Evolutionary conservation across 1,140 invertebrate species (phyloP), one percentile per base, ranked within the genome.

Genomic region (Zaprionus camerounensis): DNA sequence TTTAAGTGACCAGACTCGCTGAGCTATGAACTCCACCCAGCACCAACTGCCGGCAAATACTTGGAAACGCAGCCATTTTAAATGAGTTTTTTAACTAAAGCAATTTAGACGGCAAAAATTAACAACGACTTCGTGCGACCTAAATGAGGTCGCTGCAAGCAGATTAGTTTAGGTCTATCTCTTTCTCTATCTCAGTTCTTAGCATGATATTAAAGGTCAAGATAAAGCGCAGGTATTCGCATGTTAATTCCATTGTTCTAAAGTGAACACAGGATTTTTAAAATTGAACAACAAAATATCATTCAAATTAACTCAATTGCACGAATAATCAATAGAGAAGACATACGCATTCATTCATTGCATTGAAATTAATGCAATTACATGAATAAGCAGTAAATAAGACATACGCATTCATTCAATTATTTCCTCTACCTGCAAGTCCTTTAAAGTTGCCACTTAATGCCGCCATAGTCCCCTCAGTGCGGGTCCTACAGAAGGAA

Each of bases 41-140:
- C 6, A 11, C 20, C 6, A 15, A 44, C 53, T 31, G 22, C 24
- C 49, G 2, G 7, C 28, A 28, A 26, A 12, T 26, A 51, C 41
- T 59, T 31, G 17, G 24, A 38, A 31, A 41, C 1, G 36, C 53
- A 13, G 38, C 22, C 70, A 77, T 67, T 63, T 68, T 57, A 61
- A 77, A 72, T 77, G 64, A 73, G 70, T 73, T 77, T 68, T 55
- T 51, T 41, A 72, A 66, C 69, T 72, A 62, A 67, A 71, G 74
- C 68, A 66, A 76, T 76, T 76, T 76, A 31, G 22, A 31, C 31
- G 38, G 58, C 31, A 51, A 22, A 58, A 34, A 64, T 63, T 57
- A 70, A 59, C 4, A 49, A 17, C 28, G 12, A 12, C 5, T 28
- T 26, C 57, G 5, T 34, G 46, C 11, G 11, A 12, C 46, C n/a